Evolutionary conservation across 2,888 invertebrate species (phyloP), one percentile per base, ranked within the genome.

Genomic region (Ormyrus rosae): DNA sequence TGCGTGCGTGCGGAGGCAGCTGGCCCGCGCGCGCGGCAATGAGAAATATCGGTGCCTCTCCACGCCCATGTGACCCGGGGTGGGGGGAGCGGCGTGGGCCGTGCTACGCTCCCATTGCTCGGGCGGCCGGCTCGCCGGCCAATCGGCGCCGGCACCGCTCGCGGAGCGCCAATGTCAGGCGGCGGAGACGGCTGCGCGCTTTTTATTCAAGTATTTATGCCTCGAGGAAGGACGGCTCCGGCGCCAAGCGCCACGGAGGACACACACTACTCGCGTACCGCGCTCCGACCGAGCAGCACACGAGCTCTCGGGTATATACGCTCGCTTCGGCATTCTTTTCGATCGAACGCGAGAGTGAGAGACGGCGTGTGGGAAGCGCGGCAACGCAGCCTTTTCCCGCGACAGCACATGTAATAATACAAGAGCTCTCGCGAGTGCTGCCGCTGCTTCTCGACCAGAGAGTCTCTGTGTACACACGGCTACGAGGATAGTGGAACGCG

Each of bases 181-280:
- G 81, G 75, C 83, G 84, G 85, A 78, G 74, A 56, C 63, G 82
- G 83, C 78, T 74, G 19, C 81, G 84, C 84, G 72, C 86, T 87
- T 88, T 88, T 89, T 89, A 87, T 86, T 86, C 83, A 81, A 83
- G 82, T 83, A 86, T 87, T 88, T 86, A 84, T 84, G 84, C 84
- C 86, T 19, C 19, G 19, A 19, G 19, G 87, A 87, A 86, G 87
- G 87, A 86, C 87, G 85, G 87, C 85, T 69, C 13, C 46, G 13
- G 13, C 56, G 69, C 50, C n/a, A 45, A 19, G 10, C 34, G 50
- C n/a, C 48, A 48, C 45, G 53, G 88, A 89, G 88, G 88, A 87
- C 75, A 72, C 58, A 74, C 90, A 90, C 88, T 19, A 19, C 19
- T 90, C 89, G 88, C 87, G 89, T 87, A 88, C 88, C 86, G 89